Base-by-base conservation (phyloP, 2,113 vertebrate species). In the Colossoma macropomum region DNA sequence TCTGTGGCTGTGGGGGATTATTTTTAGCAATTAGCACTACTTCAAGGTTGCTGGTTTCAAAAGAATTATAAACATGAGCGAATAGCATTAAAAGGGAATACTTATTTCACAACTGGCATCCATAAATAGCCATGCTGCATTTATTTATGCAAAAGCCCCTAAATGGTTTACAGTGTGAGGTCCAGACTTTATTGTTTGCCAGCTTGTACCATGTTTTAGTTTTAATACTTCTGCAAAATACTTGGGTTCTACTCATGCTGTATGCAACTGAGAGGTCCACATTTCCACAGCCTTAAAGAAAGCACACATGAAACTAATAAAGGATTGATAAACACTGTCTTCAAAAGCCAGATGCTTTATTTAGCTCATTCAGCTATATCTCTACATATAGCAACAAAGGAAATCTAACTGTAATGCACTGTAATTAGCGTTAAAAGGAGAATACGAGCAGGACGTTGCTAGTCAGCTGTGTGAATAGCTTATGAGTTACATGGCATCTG, bases 211-310 rank as follows among this genome's bases (percentile, higher is more conserved):
- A 9, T 45, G 4, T 69, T 69, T 38, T 38, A 32, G 13, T 54
- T 75, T 75, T 54, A 28, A 48, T 66, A 30, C 41, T 68, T 23
- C 60, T 65, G n/a, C 23, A 50, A n/a, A 66, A 66, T 68, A 79
- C 50, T 27, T 19, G 23, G 30, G 65, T 63, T 30, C 50, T 48
- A 52, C 63, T 5, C n/a, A 50, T 16, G 4, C 41, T 48, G 38
- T 8, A 25, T 50, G 76, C 38, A 28, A 34, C 45, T 82, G 27
- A 59, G 60, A 76, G 86, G 83, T 84, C n/a, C n/a, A n/a, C n/a
- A n/a, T n/a, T n/a, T n/a, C 83, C 56, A 83, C 76, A 88, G 87
- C 90, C 88, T 87, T 91, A 86, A 88, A 92, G 88, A 90, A 66
- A 28, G 63, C 28, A 66, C 30, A 16, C 66, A 38, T 21, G 34